These are phyloP conservation scores for Polymixis flavicincta DNA, from an alignment of 2,888 invertebrate genomes.

Conservation along the genomic window DNA sequence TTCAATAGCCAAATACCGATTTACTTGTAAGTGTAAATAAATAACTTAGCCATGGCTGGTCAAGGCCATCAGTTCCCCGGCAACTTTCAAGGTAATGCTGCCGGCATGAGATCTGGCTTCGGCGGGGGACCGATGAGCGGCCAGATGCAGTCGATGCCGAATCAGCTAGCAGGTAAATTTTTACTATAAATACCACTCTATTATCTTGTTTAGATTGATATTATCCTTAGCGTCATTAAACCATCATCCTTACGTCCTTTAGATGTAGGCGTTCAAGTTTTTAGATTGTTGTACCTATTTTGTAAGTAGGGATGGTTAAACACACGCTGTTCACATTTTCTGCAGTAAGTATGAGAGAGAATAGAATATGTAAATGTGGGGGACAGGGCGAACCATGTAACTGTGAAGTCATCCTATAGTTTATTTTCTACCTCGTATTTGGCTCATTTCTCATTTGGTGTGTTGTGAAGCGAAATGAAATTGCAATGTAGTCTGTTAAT, in stretches of 20 bases:
- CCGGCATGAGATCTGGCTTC: constrained; percentile 92
- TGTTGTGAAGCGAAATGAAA: too few species aligned
- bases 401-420: too few species aligned
- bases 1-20: not conserved
- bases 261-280: not conserved
- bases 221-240: not conserved
- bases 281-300: not conserved
- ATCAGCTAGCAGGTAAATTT: constrained; percentile 88
- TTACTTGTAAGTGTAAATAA: constrained; percentile 2
- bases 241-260: not conserved
- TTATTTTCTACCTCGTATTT: too few species aligned
- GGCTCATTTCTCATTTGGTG: too few species aligned
- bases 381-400: too few species aligned
- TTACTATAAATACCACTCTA: not conserved
- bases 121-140: constrained; percentile 90
- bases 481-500: not conserved
- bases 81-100: constrained; percentile 92
- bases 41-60: constrained; percentile 91
- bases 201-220: too few species aligned
- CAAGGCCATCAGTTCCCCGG: constrained; percentile 94
- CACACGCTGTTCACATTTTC: too few species aligned
- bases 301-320: not conserved
- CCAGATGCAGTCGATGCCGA: constrained; percentile 91
- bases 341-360: too few species aligned
- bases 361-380: too few species aligned